Conservation (phyloP, 92 coral and sea anemone genomes). For the Nematostella vectensis region DNA sequence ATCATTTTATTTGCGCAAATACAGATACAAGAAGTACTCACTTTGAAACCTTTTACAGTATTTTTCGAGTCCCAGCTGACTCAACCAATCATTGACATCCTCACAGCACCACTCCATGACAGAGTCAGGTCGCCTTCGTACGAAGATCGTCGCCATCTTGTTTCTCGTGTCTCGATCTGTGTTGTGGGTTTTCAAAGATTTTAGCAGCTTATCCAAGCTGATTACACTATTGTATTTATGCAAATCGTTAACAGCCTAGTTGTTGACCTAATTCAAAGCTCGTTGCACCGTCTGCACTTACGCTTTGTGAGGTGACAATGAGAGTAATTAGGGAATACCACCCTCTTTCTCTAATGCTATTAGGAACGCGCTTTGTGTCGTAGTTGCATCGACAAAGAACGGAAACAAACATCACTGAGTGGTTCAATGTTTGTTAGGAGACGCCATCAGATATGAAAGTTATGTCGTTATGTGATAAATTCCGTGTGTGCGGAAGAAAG, state of each 20-base stretch:
- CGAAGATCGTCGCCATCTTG: slow-evolving; percentile 23
- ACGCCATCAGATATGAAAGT: no score
- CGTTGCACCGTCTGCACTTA: background rate
- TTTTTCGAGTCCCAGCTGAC: slow-evolving; percentile 30
- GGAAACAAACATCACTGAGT: no score
- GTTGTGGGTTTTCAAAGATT: background rate
- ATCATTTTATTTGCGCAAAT: no score
- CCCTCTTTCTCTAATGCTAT: background rate
- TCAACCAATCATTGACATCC: slow-evolving; percentile 39
- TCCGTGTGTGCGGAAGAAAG: no score
- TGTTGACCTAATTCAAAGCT: slow-evolving; percentile 5
- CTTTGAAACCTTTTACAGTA: slow-evolving; percentile 37
- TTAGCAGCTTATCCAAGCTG: slow-evolving; percentile 4
- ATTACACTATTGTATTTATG: background rate
- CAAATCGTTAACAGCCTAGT: background rate
- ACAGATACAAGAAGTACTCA: no score
- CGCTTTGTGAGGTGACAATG: background rate
- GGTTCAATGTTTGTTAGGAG: no score
- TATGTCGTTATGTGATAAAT: no score
- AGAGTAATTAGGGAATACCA: background rate
- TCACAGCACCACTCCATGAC: slow-evolving; percentile 42
- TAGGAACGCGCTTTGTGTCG: background rate
- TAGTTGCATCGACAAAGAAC: no score
- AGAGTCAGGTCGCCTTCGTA: slow-evolving; percentile 26
- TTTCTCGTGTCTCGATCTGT: background rate